Percentiles rank a stretch among this genome's conserved stretches.
These are phyloP conservation scores for Endomychus coccineus DNA, from an alignment of 2,888 invertebrate species.

Conservation along the genomic window DNA sequence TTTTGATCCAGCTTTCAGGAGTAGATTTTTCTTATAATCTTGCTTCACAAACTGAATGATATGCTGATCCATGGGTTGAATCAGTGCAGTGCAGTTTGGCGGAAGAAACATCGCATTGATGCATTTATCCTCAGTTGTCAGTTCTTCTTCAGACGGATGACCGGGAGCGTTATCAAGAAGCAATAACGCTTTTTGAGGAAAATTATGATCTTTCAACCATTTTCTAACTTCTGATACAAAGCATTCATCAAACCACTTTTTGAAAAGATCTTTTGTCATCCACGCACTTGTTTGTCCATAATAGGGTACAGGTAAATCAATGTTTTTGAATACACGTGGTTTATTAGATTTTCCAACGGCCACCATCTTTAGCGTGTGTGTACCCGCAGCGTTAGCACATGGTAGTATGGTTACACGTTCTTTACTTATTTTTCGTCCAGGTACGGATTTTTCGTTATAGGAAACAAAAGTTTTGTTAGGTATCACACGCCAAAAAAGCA, in stretches of 20 bases:
- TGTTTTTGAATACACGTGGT: constrained; percentile 19
- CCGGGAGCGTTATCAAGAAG: constrained; percentile 28
- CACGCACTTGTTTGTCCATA: constrained; percentile 19
- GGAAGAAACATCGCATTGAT: constrained; percentile 30
- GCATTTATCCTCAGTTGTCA: constrained; percentile 28
- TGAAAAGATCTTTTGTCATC: constrained; percentile 16
- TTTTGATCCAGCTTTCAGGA: constrained; percentile 12
- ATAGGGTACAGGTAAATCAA: constrained; percentile 18
- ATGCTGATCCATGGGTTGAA: constrained; percentile 33
- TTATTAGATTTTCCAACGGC: constrained; percentile 18
- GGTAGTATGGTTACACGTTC: constrained; percentile 18
- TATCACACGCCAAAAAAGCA: constrained; percentile 5
- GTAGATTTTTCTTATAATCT: constrained; percentile 16
- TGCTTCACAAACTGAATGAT: constrained; percentile 29
- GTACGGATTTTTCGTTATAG: constrained; percentile 5
- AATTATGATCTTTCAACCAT: constrained; percentile 19
- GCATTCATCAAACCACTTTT: constrained; percentile 26
- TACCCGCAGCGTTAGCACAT: constrained; percentile 17
- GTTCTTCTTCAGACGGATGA: constrained; percentile 25
- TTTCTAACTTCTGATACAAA: constrained; percentile 29
- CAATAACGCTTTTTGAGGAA: constrained; percentile 27
- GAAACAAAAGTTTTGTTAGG: no score
- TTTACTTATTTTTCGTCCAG: constrained; percentile 18
- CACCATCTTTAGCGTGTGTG: constrained; percentile 11
- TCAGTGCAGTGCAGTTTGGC: constrained; percentile 26